Evolutionary conservation across 2,797 vertebrate species (phyloP).

Genomic region (Dendrocincla fuliginosa): DNA sequence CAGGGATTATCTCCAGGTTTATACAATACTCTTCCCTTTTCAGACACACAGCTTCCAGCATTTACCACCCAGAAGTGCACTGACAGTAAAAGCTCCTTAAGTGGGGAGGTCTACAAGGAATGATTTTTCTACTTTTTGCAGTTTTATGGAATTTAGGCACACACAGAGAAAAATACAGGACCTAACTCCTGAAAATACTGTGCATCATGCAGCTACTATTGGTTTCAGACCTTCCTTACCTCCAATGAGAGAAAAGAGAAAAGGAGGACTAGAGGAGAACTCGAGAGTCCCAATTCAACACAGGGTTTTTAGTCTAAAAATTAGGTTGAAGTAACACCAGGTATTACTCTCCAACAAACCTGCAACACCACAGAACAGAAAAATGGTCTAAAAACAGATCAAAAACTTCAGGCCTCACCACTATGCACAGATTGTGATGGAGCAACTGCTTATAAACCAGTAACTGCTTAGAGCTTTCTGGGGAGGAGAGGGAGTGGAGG

Average conservation of each 20-base stretch:
- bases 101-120: not conserved
- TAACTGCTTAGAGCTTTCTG: not conserved
- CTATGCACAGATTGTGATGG: not conserved
- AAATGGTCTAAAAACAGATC: not conserved
- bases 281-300: rapidly evolving
- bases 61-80: not conserved
- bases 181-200: not conserved
- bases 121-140: not conserved
- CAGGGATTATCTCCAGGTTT: not conserved
- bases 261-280: not conserved
- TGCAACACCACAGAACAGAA: not conserved
- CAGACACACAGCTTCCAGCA: not conserved
- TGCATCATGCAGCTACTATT: not conserved
- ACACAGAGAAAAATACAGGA: not conserved
- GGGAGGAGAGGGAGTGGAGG: not conserved
- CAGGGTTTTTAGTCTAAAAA: not conserved
- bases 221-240: not conserved
- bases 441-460: not conserved
- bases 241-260: not conserved
- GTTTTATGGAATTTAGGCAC: not conserved
- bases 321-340: not conserved
- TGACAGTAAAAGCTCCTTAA: not conserved
- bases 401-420: not conserved
- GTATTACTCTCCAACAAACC: not conserved
- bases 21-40: not conserved